Conservation (phyloP, 2,113 vertebrate species). For the Poicephalus gulielmi region DNA sequence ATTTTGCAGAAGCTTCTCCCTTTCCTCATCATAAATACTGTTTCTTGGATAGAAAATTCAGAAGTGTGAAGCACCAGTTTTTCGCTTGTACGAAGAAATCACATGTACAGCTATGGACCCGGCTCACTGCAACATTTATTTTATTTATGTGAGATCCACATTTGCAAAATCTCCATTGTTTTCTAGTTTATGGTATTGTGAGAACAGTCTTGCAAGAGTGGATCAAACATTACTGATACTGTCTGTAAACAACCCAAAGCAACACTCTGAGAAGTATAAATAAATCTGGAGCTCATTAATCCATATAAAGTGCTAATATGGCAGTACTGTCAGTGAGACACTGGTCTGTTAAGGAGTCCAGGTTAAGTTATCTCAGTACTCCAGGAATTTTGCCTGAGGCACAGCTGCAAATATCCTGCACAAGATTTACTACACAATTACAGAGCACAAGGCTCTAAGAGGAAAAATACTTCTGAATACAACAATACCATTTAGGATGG, state of each 20-base stretch:
- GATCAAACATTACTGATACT: neutral
- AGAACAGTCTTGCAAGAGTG: neutral
- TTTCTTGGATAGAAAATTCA: neutral
- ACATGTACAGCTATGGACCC: neutral
- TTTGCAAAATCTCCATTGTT: neutral
- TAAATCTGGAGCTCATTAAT: neutral
- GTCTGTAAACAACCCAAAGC: neutral
- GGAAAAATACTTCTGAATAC: neutral
- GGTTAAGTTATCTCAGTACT: neutral
- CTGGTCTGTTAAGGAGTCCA: neutral
- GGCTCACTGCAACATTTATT: neutral
- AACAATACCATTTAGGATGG: neutral
- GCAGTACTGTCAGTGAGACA: neutral
- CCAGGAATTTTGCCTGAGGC: neutral
- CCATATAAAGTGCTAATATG: neutral
- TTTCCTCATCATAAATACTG: neutral
- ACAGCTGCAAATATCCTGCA: neutral
- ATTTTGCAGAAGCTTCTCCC: neutral
- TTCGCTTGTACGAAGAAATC: neutral
- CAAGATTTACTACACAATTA: neutral
- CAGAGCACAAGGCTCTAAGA: neutral
- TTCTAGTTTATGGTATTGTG: neutral
- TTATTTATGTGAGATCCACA: neutral
- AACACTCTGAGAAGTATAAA: neutral
- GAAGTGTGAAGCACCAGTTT: neutral